Percentiles rank a stretch among this genome's conserved stretches.
Evolutionary conservation across 2,113 vertebrate genomes (phyloP).

Genomic region (Acanthochromis polyacanthus): DNA sequence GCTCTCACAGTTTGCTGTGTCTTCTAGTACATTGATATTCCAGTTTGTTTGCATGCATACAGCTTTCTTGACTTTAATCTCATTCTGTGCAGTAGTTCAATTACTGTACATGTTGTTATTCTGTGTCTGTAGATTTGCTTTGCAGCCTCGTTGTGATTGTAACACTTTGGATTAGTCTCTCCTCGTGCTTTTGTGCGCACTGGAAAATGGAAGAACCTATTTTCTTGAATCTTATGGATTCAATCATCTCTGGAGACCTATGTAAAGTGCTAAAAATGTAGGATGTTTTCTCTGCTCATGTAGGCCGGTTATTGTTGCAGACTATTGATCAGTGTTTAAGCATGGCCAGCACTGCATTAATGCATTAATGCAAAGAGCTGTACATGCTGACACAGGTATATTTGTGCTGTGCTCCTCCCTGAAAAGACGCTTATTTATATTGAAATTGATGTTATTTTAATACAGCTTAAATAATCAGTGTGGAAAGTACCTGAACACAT

Average conservation of each 20-base stretch:
- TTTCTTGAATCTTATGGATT: background rate
- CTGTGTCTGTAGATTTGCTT: too few species aligned
- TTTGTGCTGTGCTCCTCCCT: background rate
- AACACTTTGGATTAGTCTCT: background rate
- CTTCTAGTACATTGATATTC: background rate
- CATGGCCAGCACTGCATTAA: constrained; percentile 37
- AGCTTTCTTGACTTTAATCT: background rate
- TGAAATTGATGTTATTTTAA: background rate
- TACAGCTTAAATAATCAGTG: background rate
- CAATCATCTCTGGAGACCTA: constrained; percentile 14
- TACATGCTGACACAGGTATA: constrained; percentile 24
- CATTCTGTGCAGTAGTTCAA: too few species aligned
- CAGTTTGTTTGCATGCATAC: background rate
- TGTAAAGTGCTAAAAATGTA: constrained; percentile 8
- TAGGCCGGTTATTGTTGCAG: constrained; percentile 21
- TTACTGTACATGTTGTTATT: too few species aligned
- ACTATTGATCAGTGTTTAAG: constrained; percentile 54
- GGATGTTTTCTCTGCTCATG: background rate
- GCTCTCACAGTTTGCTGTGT: too few species aligned
- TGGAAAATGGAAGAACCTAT: background rate
- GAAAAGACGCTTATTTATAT: background rate
- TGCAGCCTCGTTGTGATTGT: too few species aligned
- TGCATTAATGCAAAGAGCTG: constrained; percentile 21
- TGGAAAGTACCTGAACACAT: too few species aligned
- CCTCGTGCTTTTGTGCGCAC: background rate